Base-by-base conservation (phyloP, 2,888 invertebrate species). In the Odontocolon sp. region DNA sequence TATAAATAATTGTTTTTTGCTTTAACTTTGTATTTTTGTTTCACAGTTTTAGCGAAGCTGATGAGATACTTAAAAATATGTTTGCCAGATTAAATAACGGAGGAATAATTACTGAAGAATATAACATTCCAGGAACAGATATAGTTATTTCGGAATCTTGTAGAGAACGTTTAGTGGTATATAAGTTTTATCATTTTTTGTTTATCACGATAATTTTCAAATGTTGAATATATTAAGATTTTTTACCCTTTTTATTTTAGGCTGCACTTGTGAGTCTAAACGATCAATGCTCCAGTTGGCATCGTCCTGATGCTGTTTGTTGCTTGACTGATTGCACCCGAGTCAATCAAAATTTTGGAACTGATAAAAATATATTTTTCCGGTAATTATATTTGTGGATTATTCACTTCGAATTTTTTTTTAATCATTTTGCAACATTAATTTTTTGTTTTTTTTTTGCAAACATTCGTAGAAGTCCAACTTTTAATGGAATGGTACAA, bases 281-380 rank as follows among this genome's bases (percentile, higher is more conserved):
- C 36, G 74, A 82, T 2, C 78, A 82, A 69, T 84, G 82, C 64
- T 73, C 56, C 3, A n/a, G 57, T 18, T 85, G 84, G 82, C 85
- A 82, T 75, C 78, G 67, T 50, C 86, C 87, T 1, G 85, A 88
- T 78, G 85, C 85, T 9, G 57, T 81, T 8, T 88, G 88, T 59
- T 76, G 54, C 18, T 76, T 83, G 73, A 1, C 33, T 3, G 81
- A 85, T 8, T 87, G 87, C 66, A 75, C 71, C 40, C 79, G 77
- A 45, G 56, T 77, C 54, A 77, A 78, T 11, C 59, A 67, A 21
- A 75, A 78, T 3, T 82, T 85, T 9, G 78, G 78, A 54, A 77
- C 82, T 1, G 77, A 77, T 56, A 82, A 74, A 38, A 77, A 83
- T 64, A 87, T 87, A 72, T 87, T 81, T 77, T 82, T 82, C 28